Evolutionary conservation across 2,888 invertebrate species (phyloP).

Genomic region (Stenolophus ochropezus): DNA sequence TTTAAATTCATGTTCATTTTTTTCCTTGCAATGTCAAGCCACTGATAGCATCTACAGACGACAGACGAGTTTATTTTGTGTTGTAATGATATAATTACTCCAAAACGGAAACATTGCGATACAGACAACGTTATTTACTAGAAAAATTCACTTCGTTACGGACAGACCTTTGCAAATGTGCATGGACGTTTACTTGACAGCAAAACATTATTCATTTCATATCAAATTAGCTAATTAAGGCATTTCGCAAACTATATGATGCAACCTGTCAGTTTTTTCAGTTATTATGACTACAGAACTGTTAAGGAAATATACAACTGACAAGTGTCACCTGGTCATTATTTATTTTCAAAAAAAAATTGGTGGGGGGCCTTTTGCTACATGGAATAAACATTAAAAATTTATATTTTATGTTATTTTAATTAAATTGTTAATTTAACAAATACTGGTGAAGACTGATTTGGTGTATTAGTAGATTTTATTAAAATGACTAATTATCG

Average conservation of each 20-base stretch:
- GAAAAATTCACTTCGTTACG: background rate
- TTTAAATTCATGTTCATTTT: constrained; percentile 52
- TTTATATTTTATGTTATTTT: too few relatives aligned
- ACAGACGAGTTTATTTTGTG: constrained; percentile 46
- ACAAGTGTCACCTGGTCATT: too few relatives aligned
- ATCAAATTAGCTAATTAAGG: background rate
- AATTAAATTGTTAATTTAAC: too few relatives aligned
- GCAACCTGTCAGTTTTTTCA: too few relatives aligned
- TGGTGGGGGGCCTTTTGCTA: too few relatives aligned
- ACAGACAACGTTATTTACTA: constrained; percentile 32
- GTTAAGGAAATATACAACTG: too few relatives aligned
- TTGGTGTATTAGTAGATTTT: too few relatives aligned
- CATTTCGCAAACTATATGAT: background rate
- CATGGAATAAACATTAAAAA: too few relatives aligned
- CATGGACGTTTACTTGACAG: background rate
- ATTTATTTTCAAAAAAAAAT: too few relatives aligned
- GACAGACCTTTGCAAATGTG: background rate
- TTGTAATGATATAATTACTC: constrained; percentile 51
- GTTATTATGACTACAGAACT: too few relatives aligned
- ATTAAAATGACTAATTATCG: too few relatives aligned
- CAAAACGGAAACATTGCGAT: constrained; percentile 29
- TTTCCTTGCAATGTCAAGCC: constrained; percentile 39
- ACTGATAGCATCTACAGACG: constrained; percentile 41
- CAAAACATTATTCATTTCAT: background rate
- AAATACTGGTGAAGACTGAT: too few relatives aligned